Conservation (phyloP, 53 echinoderm and acorn worm genomes). For the Hippasteria phrygiana region DNA sequence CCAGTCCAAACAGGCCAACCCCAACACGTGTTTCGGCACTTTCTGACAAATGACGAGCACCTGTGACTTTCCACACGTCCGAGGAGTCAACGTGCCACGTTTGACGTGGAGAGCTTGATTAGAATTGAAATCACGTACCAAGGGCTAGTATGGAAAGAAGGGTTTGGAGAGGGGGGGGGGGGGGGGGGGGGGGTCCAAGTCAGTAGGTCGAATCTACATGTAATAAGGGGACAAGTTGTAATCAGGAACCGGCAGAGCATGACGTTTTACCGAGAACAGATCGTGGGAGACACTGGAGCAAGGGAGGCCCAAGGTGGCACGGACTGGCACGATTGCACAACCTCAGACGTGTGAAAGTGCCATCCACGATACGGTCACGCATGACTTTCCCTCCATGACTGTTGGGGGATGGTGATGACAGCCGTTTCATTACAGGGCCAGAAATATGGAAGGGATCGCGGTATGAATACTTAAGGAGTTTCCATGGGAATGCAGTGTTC, state of each 20-base stretch:
- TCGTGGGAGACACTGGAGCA: neutral
- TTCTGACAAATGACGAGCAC: slow-evolving; percentile 54
- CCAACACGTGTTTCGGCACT: slow-evolving; percentile 57
- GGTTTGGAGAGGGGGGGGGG: neutral
- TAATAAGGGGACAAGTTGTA: slow-evolving; percentile 38
- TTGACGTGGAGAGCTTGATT: neutral
- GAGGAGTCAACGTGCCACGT: slow-evolving; percentile 6
- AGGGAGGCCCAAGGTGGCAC: neutral
- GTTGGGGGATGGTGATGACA: slow-evolving; percentile 33
- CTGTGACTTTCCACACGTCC: slow-evolving; percentile 35
- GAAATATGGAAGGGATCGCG: neutral
- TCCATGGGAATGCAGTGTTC: too few relatives aligned
- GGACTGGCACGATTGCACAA: neutral
- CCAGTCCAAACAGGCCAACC: slow-evolving; percentile 32
- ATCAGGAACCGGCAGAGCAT: slow-evolving; percentile 40
- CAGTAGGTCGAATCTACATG: slow-evolving; percentile 40
- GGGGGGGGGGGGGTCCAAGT: slow-evolving; percentile 12
- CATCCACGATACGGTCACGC: slow-evolving; percentile 17
- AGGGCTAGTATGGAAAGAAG: neutral
- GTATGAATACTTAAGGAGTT: slow-evolving; percentile 31
- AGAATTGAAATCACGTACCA: slow-evolving; percentile 53
- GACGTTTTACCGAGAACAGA: slow-evolving; percentile 22
- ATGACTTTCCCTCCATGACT: neutral
- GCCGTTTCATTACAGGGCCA: slow-evolving; percentile 33
- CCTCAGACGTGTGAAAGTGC: slow-evolving; percentile 44